A percentile compares a stretch with the other conserved stretches of the same genome.
These are phyloP conservation scores for Drosophila suboccidentalis DNA, from an alignment of 2,888 invertebrate species.

Conservation along the genomic window DNA sequence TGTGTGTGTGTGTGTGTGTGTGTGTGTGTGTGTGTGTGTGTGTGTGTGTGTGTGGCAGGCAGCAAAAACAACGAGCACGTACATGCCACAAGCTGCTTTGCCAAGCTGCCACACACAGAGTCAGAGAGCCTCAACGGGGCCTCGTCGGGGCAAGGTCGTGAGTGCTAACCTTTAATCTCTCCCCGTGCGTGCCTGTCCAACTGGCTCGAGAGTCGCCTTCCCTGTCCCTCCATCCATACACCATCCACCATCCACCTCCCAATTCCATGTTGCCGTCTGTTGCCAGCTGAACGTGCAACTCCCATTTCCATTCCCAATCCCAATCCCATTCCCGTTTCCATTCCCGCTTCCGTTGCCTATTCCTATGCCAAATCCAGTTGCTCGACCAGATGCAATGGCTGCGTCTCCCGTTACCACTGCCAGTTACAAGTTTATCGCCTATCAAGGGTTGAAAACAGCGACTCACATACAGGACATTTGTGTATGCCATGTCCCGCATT, in stretches of 20 bases:
- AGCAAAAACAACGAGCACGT: constrained; percentile 68
- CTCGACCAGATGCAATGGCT: constrained; percentile 62
- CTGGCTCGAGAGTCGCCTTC: constrained; percentile 16
- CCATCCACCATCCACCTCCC: constrained; percentile 5
- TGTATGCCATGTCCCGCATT: constrained; percentile 25
- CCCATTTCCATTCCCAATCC: background rate
- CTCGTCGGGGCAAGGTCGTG: constrained; percentile 67
- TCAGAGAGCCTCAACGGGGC: constrained; percentile 44
- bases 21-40: constrained; percentile 3
- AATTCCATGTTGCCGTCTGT: constrained; percentile 21
- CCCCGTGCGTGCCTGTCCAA: constrained; percentile 57
- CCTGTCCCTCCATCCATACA: background rate
- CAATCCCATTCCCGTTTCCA: too few species aligned
- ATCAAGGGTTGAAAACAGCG: constrained; percentile 61
- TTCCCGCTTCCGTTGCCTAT: background rate
- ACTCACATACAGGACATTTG: constrained; percentile 11
- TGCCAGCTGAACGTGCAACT: constrained; percentile 62
- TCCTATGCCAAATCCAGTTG: constrained; percentile 22
- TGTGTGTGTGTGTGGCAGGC: constrained; percentile 6
- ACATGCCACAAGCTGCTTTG: constrained; percentile 81
- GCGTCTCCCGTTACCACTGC: constrained; percentile 32
- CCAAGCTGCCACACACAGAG: constrained; percentile 42
- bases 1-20: too few species aligned
- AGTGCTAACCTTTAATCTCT: constrained; percentile 80
- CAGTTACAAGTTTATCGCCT: constrained; percentile 30